phyloP scores from a whole-genome alignment of 2,797 vertebrate species.

The Moxostoma hubbsi region DNA sequence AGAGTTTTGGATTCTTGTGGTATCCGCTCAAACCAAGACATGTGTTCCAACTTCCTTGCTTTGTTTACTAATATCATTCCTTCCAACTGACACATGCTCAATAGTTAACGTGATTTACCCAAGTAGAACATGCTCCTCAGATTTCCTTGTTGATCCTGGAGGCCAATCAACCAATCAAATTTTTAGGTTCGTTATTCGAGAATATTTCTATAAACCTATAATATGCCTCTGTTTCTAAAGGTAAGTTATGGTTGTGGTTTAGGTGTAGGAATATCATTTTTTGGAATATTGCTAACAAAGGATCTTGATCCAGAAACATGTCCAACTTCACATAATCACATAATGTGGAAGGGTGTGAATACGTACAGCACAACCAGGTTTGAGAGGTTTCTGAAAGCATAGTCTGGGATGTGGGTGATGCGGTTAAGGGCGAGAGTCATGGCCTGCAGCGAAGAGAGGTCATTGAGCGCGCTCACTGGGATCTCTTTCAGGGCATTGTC shows the following conservation, averaged over 20 bases:
- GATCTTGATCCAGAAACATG: not conserved
- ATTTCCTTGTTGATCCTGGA: too few relatives aligned
- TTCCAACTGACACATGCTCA: not conserved
- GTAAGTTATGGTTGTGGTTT: not conserved
- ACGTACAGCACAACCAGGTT: constrained; percentile 96
- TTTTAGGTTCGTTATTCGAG: not conserved
- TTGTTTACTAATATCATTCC: not conserved
- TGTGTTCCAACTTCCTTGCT: constrained; percentile 3
- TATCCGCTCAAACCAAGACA: constrained; percentile 20
- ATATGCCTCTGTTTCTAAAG: too few relatives aligned
- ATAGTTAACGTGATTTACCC: not conserved
- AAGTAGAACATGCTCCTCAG: not conserved
- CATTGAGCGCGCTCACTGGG: constrained; percentile 85
- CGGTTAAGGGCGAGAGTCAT: constrained; percentile 96
- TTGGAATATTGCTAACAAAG: not conserved
- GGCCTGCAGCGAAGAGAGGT: constrained; percentile 89
- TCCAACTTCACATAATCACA: not conserved
- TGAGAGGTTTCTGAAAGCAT: constrained; percentile 92
- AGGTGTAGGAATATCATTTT: not conserved
- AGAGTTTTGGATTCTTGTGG: constrained; percentile 12
- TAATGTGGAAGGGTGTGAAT: not conserved
- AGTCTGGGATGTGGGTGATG: constrained; percentile 89
- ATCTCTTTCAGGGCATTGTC: constrained; percentile 92
- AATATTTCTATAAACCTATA: not conserved
- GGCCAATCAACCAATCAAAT: too few relatives aligned